phyloP scores from a whole-genome alignment of 2,797 vertebrate genomes.

The Lates japonicus region DNA sequence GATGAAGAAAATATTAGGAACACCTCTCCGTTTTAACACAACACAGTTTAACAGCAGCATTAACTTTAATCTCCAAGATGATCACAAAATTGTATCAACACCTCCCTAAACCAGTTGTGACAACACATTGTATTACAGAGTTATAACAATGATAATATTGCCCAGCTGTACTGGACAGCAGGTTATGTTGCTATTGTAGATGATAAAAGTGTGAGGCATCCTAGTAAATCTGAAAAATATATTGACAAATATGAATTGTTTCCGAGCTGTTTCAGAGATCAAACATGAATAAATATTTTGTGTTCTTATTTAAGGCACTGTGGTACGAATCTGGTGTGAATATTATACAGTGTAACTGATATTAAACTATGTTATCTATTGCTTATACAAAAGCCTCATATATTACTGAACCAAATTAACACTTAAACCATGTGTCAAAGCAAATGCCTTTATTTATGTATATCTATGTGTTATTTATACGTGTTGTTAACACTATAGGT shows the following conservation, averaged over 20 bases:
- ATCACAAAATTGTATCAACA: not conserved
- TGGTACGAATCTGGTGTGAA: conserved; percentile 1
- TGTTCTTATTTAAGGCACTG: not conserved
- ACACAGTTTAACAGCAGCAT: not conserved
- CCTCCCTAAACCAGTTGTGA: not conserved
- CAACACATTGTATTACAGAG: not conserved
- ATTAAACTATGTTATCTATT: not conserved
- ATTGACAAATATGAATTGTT: not conserved
- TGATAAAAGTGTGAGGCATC: not conserved
- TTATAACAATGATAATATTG: not conserved
- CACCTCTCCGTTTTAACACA: not conserved
- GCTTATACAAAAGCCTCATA: not conserved
- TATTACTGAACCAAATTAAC: not conserved
- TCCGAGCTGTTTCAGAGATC: not conserved
- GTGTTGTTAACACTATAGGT: conserved; percentile 58
- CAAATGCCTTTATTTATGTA: not conserved
- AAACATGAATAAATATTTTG: not conserved
- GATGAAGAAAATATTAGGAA: too few species aligned
- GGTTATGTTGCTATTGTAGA: not conserved
- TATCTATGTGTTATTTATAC: not conserved
- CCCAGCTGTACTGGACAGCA: not conserved
- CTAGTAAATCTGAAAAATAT: not conserved
- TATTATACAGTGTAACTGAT: not conserved
- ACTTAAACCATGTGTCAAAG: not conserved
- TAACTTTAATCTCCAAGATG: not conserved